Conservation (phyloP, 1,140 invertebrate species). For the Zaprionus ghesquierei region DNA sequence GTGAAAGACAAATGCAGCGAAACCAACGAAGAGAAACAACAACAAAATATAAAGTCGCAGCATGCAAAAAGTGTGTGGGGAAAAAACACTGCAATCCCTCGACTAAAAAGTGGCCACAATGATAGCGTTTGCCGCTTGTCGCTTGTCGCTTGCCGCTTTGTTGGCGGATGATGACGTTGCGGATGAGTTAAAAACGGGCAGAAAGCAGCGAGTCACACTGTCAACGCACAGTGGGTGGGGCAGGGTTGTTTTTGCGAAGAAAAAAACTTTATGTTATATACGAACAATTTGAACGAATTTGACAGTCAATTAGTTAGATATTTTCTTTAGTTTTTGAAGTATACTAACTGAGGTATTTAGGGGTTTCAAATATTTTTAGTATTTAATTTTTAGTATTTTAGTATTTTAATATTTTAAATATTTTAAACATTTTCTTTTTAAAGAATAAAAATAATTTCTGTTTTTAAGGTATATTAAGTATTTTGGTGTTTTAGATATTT, state of each 20-base stretch:
- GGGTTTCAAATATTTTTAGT: no score
- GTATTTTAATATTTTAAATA: no score
- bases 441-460: no score
- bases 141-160: neutral
- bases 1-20: conserved; percentile 5
- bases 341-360: no score
- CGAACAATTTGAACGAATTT: no score
- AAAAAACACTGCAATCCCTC: neutral
- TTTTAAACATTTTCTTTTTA: no score
- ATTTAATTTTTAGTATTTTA: no score
- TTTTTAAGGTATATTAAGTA: neutral
- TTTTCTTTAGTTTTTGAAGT: no score
- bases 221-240: neutral
- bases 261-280: no score
- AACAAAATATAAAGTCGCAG: no score
- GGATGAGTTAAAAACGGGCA: neutral
- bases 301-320: no score
- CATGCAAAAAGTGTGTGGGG: neutral
- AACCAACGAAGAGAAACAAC: neutral
- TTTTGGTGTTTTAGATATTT: neutral
- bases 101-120: conserved; percentile 1
- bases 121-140: neutral
- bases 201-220: neutral
- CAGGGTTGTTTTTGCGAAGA: no score
- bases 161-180: neutral